Conservation (phyloP, 1,140 invertebrate species). For the Heliothis subflexa region DNA sequence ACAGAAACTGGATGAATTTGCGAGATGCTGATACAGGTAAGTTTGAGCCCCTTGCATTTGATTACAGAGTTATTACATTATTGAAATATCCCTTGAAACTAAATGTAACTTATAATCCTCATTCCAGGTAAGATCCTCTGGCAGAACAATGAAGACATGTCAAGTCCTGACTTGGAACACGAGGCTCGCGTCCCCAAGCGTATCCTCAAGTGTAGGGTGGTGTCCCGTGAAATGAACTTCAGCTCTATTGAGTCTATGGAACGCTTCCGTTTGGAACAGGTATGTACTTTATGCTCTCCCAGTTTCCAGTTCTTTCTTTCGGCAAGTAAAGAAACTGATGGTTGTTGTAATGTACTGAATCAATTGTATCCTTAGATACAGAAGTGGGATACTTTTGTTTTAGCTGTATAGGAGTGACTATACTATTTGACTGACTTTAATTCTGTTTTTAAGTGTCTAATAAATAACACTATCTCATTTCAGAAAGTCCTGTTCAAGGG, state of each 20-base stretch:
- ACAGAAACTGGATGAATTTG: slow-evolving; percentile 99
- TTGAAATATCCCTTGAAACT: background rate
- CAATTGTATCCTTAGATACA: too few relatives aligned
- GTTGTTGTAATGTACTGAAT: too few relatives aligned
- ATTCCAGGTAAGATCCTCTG: slow-evolving; percentile 95
- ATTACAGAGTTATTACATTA: background rate
- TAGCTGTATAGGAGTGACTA: too few relatives aligned
- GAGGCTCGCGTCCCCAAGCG: slow-evolving; percentile 98
- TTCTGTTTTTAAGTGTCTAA: too few relatives aligned
- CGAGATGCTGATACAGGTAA: slow-evolving; percentile 97
- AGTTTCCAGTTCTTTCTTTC: background rate
- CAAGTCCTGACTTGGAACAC: slow-evolving; percentile 95
- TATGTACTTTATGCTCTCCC: slow-evolving; percentile 62
- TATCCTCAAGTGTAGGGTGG: slow-evolving; percentile 97
- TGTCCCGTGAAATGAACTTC: slow-evolving; percentile 99
- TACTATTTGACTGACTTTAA: too few relatives aligned
- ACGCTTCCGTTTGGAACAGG: slow-evolving; percentile 98
- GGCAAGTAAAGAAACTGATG: too few relatives aligned
- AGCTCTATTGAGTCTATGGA: slow-evolving; percentile 98
- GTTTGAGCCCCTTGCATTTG: slow-evolving; percentile 66
- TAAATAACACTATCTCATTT: slow-evolving; percentile 56
- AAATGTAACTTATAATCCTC: background rate
- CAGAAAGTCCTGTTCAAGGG: slow-evolving; percentile 92
- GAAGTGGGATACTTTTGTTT: too few relatives aligned
- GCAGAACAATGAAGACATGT: slow-evolving; percentile 99